Evolutionary conservation across 2,888 invertebrate genomes (phyloP).

Genomic region (Tachina fera): DNA sequence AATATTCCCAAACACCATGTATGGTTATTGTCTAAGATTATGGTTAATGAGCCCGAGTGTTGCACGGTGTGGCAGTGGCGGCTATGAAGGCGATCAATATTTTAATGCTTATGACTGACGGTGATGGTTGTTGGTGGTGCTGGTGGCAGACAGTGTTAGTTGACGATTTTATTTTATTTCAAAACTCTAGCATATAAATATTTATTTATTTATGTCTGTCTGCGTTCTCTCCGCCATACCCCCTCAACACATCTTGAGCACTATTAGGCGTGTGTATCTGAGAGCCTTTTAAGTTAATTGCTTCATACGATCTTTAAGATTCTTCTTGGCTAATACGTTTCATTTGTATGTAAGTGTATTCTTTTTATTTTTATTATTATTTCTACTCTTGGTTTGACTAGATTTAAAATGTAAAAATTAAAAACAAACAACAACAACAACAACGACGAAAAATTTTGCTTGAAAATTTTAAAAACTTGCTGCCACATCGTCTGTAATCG

Average conservation of each 20-base stretch:
- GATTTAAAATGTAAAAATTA: constrained; percentile 59
- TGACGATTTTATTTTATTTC: constrained; percentile 46
- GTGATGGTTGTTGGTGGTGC: neutral
- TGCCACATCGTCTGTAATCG: constrained; percentile 54
- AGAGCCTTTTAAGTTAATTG: constrained; percentile 65
- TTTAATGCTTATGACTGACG: neutral
- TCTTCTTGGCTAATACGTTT: constrained; percentile 32
- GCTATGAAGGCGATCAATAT: constrained; percentile 3
- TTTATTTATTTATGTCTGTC: constrained; percentile 8
- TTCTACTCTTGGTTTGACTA: constrained; percentile 57
- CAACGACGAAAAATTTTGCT: constrained; percentile 11
- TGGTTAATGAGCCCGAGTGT: constrained; percentile 60
- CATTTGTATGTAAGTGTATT: constrained; percentile 56
- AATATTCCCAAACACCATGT: constrained; percentile 30
- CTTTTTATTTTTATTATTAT: constrained; percentile 31
- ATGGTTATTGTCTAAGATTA: constrained; percentile 57
- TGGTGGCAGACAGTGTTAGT: constrained; percentile 24
- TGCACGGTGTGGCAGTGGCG: constrained; percentile 1
- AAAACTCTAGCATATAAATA: constrained; percentile 25
- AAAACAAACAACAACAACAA: neutral
- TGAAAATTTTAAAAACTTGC: constrained; percentile 55
- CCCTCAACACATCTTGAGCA: neutral
- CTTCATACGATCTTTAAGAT: constrained; percentile 53
- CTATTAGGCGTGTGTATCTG: constrained; percentile 3
- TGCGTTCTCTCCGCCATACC: neutral